phyloP scores from a whole-genome alignment of 2,797 vertebrate genomes.

The Octomys mimax region DNA sequence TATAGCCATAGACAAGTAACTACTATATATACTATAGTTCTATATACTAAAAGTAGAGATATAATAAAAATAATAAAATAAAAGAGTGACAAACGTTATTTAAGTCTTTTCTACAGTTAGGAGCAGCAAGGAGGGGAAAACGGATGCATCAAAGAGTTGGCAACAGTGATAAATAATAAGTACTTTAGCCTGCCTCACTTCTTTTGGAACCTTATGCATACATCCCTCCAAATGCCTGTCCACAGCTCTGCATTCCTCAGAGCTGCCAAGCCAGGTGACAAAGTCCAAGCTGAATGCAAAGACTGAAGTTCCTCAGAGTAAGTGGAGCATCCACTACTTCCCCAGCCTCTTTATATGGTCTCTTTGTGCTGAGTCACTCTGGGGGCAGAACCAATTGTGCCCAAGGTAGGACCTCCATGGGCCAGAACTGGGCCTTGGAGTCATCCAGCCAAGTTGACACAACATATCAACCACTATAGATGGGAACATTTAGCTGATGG shows the following conservation, averaged over 20 bases:
- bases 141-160: background rate
- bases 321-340: too few species aligned
- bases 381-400: too few species aligned
- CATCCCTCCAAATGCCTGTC: background rate
- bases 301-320: too few species aligned
- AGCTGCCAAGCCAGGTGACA: background rate
- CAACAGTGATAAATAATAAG: background rate
- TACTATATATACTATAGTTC: too few species aligned
- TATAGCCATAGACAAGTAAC: too few species aligned
- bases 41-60: too few species aligned
- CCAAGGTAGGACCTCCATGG: too few species aligned
- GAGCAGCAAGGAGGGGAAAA: background rate
- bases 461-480: background rate
- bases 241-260: background rate
- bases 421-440: too few species aligned
- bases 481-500: background rate
- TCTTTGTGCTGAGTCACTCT: too few species aligned
- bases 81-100: background rate
- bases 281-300: too few species aligned
- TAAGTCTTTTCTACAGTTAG: background rate
- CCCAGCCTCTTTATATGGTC: too few species aligned
- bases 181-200: background rate
- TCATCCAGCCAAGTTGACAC: too few species aligned
- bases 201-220: slow-evolving; percentile 1
- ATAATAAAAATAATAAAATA: slow-evolving; percentile 6